phyloP scores from a whole-genome alignment of 2,797 vertebrate species.

The Knipowitschia caucasica region DNA sequence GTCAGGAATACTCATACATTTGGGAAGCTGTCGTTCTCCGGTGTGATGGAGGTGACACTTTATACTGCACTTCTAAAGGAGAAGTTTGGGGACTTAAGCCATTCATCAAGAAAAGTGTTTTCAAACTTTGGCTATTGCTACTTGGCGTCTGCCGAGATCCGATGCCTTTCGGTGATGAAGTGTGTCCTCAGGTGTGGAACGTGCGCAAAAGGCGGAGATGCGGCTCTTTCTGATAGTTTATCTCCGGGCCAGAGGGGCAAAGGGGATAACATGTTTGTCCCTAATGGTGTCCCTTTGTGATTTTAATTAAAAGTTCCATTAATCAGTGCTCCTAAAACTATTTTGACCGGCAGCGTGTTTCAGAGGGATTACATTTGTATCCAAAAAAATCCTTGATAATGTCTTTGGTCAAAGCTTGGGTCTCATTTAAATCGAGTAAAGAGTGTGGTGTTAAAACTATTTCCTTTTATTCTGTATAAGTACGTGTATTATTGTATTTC shows the following conservation, averaged over 20 bases:
- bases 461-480: no score
- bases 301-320: constrained; percentile 12
- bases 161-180: constrained; percentile 35
- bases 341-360: background rate
- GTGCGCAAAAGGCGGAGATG: constrained; percentile 17
- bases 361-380: background rate
- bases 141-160: constrained; percentile 31
- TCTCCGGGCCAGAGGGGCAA: constrained; percentile 7
- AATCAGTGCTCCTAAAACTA: background rate
- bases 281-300: background rate
- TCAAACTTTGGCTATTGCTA: constrained; percentile 42
- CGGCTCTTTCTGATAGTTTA: constrained; percentile 21
- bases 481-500: no score
- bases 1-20: constrained; percentile 41
- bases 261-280: constrained; percentile 9
- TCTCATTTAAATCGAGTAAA: no score
- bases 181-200: constrained; percentile 19
- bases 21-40: constrained; percentile 44
- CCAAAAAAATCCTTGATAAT: background rate
- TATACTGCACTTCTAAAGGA: constrained; percentile 54
- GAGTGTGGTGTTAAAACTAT: no score
- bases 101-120: constrained; percentile 36
- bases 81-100: constrained; percentile 55
- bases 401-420: no score
- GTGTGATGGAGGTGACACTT: constrained; percentile 53